Percentiles rank a stretch among this genome's conserved stretches.
These are phyloP conservation scores for Drosophila sp. DNA, from an alignment of 1,140 invertebrate species.

Conservation along the genomic window DNA sequence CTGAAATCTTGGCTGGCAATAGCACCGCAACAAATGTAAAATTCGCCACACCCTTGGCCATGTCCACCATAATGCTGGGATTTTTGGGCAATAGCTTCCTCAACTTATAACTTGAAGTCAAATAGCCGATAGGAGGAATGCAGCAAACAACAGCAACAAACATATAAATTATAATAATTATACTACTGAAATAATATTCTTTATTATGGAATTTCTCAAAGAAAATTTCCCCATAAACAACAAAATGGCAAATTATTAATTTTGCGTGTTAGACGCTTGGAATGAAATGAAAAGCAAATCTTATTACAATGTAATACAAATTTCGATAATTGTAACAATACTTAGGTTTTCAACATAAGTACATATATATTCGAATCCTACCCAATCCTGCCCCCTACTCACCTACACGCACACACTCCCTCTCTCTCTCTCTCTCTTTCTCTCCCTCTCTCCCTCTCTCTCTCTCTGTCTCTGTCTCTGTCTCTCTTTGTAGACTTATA, in stretches of 20 bases:
- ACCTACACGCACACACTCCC: neutral
- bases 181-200: neutral
- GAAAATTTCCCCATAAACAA: constrained; percentile 1
- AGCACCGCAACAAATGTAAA: constrained; percentile 83
- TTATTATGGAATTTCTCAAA: neutral
- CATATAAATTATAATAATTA: constrained; percentile 7
- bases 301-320: constrained; percentile 72
- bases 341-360: constrained; percentile 67
- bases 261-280: neutral
- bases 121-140: constrained; percentile 36
- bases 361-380: neutral
- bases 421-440: neutral
- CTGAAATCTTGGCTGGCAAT: constrained; percentile 85
- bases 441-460: neutral
- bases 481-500: constrained; percentile 30
- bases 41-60: constrained; percentile 60
- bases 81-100: constrained; percentile 72
- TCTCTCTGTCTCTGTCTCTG: no score
- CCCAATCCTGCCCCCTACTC: neutral
- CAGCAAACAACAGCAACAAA: neutral
- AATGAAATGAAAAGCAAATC: constrained; percentile 4
- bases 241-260: neutral
- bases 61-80: constrained; percentile 79
- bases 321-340: constrained; percentile 28
- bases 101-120: constrained; percentile 79